These are phyloP conservation scores for Ceratosolen solmsi DNA, from an alignment of 1,140 invertebrate species.

Conservation along the genomic window DNA sequence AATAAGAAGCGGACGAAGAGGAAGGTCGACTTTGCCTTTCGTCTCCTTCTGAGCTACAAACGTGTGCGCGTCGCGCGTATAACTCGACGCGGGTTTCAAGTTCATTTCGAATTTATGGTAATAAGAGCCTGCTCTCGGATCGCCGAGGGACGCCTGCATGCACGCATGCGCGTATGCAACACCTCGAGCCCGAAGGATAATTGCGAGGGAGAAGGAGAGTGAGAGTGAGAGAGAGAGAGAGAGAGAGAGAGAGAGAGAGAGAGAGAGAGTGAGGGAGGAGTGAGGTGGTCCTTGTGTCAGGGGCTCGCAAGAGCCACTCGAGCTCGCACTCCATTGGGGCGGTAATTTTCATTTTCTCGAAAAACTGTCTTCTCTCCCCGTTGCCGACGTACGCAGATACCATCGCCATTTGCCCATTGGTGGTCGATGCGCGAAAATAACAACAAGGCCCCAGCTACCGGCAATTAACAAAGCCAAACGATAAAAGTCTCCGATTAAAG, in stretches of 20 bases:
- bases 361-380: not conserved
- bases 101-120: slow-evolving; percentile 60
- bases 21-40: slow-evolving; percentile 20
- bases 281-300: not conserved
- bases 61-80: not conserved
- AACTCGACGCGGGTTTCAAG: slow-evolving; percentile 5
- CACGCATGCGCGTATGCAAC: not conserved
- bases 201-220: slow-evolving; percentile 4
- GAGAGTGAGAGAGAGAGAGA: not conserved
- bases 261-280: not conserved
- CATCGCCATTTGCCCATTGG: too few relatives aligned
- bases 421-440: not conserved
- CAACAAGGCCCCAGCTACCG: too few relatives aligned
- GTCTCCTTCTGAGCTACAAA: not conserved
- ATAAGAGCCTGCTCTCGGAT: slow-evolving; percentile 53
- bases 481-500: slow-evolving; percentile 21
- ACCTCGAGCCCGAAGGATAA: not conserved
- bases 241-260: not conserved
- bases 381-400: too few relatives aligned
- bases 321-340: too few relatives aligned
- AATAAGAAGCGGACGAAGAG: not conserved
- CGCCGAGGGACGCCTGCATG: not conserved
- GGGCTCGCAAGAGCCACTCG: not conserved
- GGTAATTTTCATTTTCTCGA: not conserved
- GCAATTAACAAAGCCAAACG: too few relatives aligned